Conservation (phyloP, 2,888 invertebrate genomes). For the Encarsia formosa region DNA sequence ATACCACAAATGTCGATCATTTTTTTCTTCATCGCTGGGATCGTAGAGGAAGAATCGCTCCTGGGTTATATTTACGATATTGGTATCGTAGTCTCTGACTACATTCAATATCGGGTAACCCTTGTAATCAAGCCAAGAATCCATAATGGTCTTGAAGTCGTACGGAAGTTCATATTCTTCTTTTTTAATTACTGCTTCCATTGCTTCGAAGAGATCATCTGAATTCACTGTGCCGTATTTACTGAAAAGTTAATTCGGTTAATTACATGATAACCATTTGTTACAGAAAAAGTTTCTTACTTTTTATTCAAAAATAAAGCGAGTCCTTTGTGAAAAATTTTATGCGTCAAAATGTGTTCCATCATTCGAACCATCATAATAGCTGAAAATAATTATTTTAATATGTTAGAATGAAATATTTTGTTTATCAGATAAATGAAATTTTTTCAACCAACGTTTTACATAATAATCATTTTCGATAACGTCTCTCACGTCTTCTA, state of each 20-base stretch:
- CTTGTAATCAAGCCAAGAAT: conserved; percentile 62
- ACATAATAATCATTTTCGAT: conserved; percentile 60
- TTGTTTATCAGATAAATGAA: too few relatives aligned
- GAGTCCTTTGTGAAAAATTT: conserved; percentile 58
- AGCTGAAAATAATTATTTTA: too few relatives aligned
- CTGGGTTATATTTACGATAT: conserved; percentile 52
- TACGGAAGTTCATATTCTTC: neutral
- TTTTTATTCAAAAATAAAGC: conserved; percentile 37
- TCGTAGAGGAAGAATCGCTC: conserved; percentile 34
- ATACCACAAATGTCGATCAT: conserved; percentile 32
- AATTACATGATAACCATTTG: too few relatives aligned
- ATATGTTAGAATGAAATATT: too few relatives aligned
- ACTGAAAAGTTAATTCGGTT: too few relatives aligned
- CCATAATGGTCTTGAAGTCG: conserved; percentile 36
- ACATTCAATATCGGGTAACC: conserved; percentile 65
- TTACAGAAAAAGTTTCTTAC: conserved; percentile 37
- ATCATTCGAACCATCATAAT: conserved; percentile 57
- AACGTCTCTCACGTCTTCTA: conserved; percentile 54
- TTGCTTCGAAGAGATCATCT: conserved; percentile 13
- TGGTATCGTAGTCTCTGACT: conserved; percentile 47
- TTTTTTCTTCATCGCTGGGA: conserved; percentile 6
- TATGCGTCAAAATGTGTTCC: conserved; percentile 54
- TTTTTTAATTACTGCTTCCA: neutral
- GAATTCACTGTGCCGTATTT: neutral
- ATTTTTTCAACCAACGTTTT: conserved; percentile 59